These are phyloP conservation scores for Scaptodrosophila lebanonensis DNA, from an alignment of 1,140 invertebrate species.

Conservation along the genomic window DNA sequence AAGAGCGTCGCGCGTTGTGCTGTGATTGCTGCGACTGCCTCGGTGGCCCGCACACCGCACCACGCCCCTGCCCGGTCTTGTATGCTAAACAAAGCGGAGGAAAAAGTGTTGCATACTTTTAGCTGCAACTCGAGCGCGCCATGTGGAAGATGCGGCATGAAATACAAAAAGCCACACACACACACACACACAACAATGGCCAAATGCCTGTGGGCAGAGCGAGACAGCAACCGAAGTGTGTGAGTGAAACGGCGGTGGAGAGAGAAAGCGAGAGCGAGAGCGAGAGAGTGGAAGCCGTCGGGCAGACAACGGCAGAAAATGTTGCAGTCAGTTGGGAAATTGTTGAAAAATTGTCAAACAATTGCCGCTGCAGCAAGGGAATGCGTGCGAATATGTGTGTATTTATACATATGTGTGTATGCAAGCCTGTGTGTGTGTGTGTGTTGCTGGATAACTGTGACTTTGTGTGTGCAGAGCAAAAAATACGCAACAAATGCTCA, in stretches of 20 bases:
- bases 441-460: background rate
- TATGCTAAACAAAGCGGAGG: constrained; percentile 26
- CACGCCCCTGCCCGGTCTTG: background rate
- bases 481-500: constrained; percentile 22
- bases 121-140: constrained; percentile 51
- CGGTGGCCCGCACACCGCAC: background rate
- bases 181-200: constrained; percentile 5
- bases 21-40: constrained; percentile 49
- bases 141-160: constrained; percentile 70
- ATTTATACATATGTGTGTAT: too few species aligned
- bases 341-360: constrained; percentile 73
- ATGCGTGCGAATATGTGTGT: constrained; percentile 1
- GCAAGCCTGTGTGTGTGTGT: too few species aligned
- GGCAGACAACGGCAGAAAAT: constrained; percentile 23
- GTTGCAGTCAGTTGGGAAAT: constrained; percentile 55
- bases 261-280: background rate
- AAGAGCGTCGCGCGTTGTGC: too few species aligned
- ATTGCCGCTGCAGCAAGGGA: constrained; percentile 37
- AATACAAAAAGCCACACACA: constrained; percentile 26
- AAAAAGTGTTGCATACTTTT: constrained; percentile 64
- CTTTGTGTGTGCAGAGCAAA: constrained; percentile 1
- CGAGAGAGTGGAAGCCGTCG: background rate
- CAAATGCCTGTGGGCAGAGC: too few species aligned
- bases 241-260: constrained; percentile 15
- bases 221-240: constrained; percentile 14